Conservation (phyloP, 2,888 invertebrate species). For the Drosophila stalkeri region DNA sequence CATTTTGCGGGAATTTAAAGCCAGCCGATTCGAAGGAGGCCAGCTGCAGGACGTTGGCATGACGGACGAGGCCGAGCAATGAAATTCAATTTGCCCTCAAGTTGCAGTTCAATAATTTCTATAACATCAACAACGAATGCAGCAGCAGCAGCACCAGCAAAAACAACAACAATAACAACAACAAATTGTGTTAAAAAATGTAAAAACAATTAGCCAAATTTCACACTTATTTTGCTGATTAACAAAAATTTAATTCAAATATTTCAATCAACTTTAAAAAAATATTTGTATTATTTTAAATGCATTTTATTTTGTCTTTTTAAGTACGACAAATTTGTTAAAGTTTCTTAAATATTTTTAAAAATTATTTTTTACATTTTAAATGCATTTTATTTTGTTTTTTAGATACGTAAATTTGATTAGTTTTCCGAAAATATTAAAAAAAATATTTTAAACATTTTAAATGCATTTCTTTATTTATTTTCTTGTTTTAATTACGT, state of each 20-base stretch:
- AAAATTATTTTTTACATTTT: neutral
- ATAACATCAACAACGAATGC: constrained; percentile 1
- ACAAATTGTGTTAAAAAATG: neutral
- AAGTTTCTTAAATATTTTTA: neutral
- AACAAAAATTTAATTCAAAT: neutral
- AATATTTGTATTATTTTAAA: no score
- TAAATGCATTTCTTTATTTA: no score
- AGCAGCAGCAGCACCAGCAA: neutral
- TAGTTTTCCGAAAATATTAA: no score
- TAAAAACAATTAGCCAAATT: constrained; percentile 1
- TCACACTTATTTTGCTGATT: neutral
- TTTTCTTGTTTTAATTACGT: no score
- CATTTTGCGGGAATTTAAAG: constrained; percentile 67
- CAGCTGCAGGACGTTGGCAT: neutral
- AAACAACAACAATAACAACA: neutral
- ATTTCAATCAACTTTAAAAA: neutral
- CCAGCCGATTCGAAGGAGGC: constrained; percentile 21
- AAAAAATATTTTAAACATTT: no score
- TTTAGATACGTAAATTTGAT: no score
- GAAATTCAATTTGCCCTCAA: constrained; percentile 31
- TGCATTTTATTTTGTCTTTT: no score
- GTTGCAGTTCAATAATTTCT: constrained; percentile 9
- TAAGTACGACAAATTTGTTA: no score
- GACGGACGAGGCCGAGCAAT: neutral
- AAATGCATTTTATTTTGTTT: neutral